These are phyloP conservation scores for Hypselothyrea guttata DNA, from an alignment of 2,888 invertebrate genomes.

Conservation along the genomic window DNA sequence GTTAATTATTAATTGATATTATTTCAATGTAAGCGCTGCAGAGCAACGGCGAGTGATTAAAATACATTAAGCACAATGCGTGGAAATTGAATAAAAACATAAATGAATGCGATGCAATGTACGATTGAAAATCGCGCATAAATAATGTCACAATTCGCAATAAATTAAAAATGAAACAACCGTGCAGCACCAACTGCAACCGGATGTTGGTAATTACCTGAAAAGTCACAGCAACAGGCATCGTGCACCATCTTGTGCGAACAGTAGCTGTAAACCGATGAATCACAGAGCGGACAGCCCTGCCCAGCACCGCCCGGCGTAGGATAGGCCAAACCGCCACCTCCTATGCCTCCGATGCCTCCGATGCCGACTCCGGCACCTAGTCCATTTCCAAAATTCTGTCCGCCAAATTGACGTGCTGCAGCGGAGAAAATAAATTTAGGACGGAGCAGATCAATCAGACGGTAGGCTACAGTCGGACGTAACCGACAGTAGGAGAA, in stretches of 20 bases:
- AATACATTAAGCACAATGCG: constrained; percentile 6
- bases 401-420: constrained; percentile 51
- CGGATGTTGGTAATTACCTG: constrained; percentile 60
- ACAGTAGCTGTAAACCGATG: constrained; percentile 90
- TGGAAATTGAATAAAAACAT: background rate
- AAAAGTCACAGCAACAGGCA: constrained; percentile 87
- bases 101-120: background rate
- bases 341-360: constrained; percentile 8
- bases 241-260: constrained; percentile 89
- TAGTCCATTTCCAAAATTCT: constrained; percentile 49
- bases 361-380: constrained; percentile 27
- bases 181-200: background rate
- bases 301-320: constrained; percentile 11
- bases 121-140: too few species aligned
- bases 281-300: constrained; percentile 89
- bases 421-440: background rate
- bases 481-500: too few species aligned
- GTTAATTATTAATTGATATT: too few species aligned
- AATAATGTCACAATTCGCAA: background rate
- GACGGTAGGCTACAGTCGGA: too few species aligned
- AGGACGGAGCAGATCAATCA: too few species aligned
- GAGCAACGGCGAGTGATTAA: constrained; percentile 10
- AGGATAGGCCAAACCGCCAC: constrained; percentile 4
- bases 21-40: background rate
- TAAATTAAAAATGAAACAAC: background rate